Evolutionary conservation across 30 jellyfish, hydroid and myxozoan genomes (phyloP).

Genomic region (Clytia hemisphaerica): DNA sequence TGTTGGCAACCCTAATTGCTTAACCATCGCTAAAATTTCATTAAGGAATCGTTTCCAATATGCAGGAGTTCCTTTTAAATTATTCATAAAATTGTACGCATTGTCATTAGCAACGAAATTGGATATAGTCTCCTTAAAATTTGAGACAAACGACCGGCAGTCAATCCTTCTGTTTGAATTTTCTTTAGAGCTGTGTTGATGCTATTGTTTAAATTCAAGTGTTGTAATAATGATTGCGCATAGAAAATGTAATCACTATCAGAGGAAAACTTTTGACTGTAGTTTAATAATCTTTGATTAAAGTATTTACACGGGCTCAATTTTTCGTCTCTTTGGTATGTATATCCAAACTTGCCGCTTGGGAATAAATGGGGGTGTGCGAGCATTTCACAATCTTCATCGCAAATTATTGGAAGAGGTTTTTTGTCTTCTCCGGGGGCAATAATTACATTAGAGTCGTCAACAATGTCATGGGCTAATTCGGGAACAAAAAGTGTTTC

Average conservation of each 20-base stretch:
- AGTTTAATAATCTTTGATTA: constrained; percentile 9
- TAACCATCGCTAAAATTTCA: too few species aligned
- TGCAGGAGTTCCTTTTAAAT: constrained; percentile 19
- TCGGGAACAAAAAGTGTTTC: too few species aligned
- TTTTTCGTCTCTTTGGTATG: too few species aligned
- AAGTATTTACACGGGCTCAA: too few species aligned
- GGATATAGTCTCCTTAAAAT: neutral
- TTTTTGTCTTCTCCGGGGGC: neutral
- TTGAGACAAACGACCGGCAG: too few species aligned
- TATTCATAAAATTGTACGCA: neutral
- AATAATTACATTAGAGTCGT: too few species aligned
- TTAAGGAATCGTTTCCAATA: constrained; percentile 10
- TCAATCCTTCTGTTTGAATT: neutral
- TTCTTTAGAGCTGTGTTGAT: constrained; percentile 3
- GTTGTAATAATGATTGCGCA: constrained; percentile 2
- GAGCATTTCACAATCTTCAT: too few species aligned
- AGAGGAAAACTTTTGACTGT: neutral
- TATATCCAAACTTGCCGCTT: too few species aligned
- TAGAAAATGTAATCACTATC: constrained; percentile 12
- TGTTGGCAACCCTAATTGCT: constrained; percentile 15
- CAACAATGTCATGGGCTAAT: too few species aligned
- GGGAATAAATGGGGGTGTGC: constrained; percentile 10
- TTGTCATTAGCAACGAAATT: too few species aligned
- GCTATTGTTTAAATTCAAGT: too few species aligned
- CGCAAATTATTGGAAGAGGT: neutral